Conservation (phyloP, 2,113 vertebrate species). For the Albula glossodonta region DNA sequence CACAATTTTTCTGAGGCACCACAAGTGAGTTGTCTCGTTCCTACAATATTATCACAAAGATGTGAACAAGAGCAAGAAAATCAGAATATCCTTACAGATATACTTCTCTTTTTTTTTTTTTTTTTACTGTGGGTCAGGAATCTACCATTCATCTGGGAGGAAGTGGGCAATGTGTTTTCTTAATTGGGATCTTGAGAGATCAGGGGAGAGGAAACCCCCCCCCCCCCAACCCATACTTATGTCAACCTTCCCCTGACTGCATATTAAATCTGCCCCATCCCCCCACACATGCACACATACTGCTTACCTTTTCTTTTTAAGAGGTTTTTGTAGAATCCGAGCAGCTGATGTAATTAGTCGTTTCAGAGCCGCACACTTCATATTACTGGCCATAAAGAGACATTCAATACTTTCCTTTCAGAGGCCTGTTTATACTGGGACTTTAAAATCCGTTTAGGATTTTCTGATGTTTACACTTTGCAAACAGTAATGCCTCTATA, state of each 20-base stretch:
- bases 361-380: constrained; percentile 65
- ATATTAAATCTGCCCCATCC: constrained; percentile 36
- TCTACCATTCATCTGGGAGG: constrained; percentile 49
- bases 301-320: constrained; percentile 38
- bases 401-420: constrained; percentile 79
- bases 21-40: neutral
- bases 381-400: constrained; percentile 79
- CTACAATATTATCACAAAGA: neutral
- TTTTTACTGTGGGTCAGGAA: constrained; percentile 27
- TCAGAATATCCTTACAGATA: neutral
- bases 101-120: neutral
- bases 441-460: constrained; percentile 62
- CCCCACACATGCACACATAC: constrained; percentile 14
- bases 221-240: constrained; percentile 30
- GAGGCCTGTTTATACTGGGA: constrained; percentile 64
- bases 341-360: constrained; percentile 70
- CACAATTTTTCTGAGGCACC: too few species aligned
- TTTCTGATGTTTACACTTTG: constrained; percentile 62
- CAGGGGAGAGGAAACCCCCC: constrained; percentile 56
- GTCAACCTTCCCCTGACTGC: constrained; percentile 45
- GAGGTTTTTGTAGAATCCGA: constrained; percentile 54
- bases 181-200: constrained; percentile 58
- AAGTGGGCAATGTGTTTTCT: constrained; percentile 63
- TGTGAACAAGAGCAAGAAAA: neutral
- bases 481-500: constrained; percentile 70